Percentiles rank a stretch among this genome's conserved stretches.
phyloP scores from a whole-genome alignment of 2,113 vertebrate species.

The Semicossyphus pulcher region DNA sequence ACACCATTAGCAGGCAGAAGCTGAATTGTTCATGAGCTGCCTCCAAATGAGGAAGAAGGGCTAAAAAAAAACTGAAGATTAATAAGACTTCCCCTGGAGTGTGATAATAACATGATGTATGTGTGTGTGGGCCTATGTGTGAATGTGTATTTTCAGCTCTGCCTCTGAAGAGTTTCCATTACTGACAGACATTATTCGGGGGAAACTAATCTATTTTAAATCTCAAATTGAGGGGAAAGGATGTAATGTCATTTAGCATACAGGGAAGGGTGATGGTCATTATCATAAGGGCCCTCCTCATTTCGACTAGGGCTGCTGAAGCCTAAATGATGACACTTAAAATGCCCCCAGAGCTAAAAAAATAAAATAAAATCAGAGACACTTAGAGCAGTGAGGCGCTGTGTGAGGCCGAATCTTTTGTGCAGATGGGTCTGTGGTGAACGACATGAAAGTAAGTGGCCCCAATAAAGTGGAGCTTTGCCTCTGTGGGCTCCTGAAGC shows the following conservation, averaged over 20 bases:
- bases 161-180: conserved; percentile 75
- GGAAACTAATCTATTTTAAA: conserved; percentile 70
- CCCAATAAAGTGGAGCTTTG: conserved; percentile 52
- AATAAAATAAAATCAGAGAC: conserved; percentile 45
- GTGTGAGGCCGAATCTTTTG: conserved; percentile 45
- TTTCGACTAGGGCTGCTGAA: conserved; percentile 53
- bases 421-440: conserved; percentile 31
- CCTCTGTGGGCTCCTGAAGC: conserved; percentile 39
- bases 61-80: conserved; percentile 71
- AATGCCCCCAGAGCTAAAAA: conserved; percentile 46
- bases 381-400: conserved; percentile 10
- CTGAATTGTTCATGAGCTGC: conserved; percentile 87
- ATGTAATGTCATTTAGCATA: conserved; percentile 69
- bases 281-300: conserved; percentile 60
- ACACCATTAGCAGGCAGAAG: conserved; percentile 84
- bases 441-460: conserved; percentile 51
- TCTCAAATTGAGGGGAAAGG: conserved; percentile 69
- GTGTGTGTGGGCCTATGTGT: conserved; percentile 51
- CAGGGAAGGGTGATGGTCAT: conserved; percentile 71
- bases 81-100: conserved; percentile 83
- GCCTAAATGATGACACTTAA: conserved; percentile 65
- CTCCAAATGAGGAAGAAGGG: conserved; percentile 81
- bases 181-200: conserved; percentile 67
- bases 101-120: conserved; percentile 75
- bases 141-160: conserved; percentile 66